These are phyloP conservation scores for Forbesichthys papilliferus DNA, from an alignment of 2,113 vertebrate species.

Conservation along the genomic window DNA sequence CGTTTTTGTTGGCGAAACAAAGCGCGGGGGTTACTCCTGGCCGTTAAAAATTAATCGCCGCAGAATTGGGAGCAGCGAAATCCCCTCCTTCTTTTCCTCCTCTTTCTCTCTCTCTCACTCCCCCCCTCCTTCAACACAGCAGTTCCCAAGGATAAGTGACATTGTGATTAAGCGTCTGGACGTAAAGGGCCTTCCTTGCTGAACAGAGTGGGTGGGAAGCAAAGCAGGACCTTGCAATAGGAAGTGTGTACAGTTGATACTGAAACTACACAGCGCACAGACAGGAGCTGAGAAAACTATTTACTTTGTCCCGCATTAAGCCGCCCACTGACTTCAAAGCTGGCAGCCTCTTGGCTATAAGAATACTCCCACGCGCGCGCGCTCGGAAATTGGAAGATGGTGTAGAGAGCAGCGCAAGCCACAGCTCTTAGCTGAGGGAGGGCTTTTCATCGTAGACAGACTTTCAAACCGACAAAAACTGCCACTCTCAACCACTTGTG, in stretches of 20 bases:
- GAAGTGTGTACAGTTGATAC: neutral
- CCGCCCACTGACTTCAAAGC: conserved; percentile 2
- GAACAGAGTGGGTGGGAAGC: conserved; percentile 16
- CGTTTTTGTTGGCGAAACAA: conserved; percentile 26
- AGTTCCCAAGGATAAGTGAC: conserved; percentile 45
- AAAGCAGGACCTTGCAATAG: no score
- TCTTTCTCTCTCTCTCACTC: conserved; percentile 6
- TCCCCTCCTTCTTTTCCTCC: conserved; percentile 8
- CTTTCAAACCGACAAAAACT: no score
- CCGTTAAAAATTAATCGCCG: conserved; percentile 37
- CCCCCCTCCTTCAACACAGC: conserved; percentile 8
- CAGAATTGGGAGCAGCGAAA: conserved; percentile 28
- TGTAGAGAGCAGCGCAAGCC: conserved; percentile 1
- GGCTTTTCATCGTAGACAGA: no score
- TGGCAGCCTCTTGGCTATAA: neutral
- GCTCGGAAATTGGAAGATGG: neutral
- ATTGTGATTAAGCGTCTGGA: conserved; percentile 40
- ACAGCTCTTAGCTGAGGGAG: neutral
- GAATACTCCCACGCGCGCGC: no score
- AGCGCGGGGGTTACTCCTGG: conserved; percentile 7
- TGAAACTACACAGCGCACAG: conserved; percentile 1
- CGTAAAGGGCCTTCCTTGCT: conserved; percentile 35
- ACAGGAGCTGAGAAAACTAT: neutral
- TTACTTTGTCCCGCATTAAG: conserved; percentile 10
- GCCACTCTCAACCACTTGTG: no score